Base-by-base conservation (phyloP, 1,140 invertebrate species). In the Drosophila santomea region DNA sequence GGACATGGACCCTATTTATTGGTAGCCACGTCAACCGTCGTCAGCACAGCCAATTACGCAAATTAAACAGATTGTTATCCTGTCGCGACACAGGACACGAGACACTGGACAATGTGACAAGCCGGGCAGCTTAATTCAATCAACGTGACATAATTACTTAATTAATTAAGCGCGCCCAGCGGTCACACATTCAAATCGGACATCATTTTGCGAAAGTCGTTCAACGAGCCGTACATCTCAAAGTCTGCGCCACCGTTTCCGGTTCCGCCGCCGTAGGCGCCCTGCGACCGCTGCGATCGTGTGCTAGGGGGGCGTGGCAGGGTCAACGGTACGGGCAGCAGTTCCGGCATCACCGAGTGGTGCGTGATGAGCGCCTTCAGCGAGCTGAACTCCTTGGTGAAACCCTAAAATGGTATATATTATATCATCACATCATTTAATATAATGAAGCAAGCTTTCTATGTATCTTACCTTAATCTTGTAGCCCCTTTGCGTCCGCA, bases 341-440 rank as follows among this genome's bases (percentile, higher is more conserved):
- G 94, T 94, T 98, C 98, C 23, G 96, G 97, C 97, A 98, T 98
- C 47, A 98, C 97, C 67, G 97, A 98, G 93, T 98, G 97, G 93
- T 98, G 97, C 32, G 97, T 97, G 82, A 99, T 98, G 60, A 99
- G 94, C 1, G 98, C 96, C 12, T 96, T 96, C 62, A 99, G 93
- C 58, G 97, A 97, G 14, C 95, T 94, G 93, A 99, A 99, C 94
- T 99, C 98, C 93, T 99, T 99, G 54, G 97, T 98, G 93, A 99
- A 98, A 48, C 98, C 98, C 98, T 99, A 94, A 4, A 94, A 93
- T 3, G 32, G 14, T 3, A 15, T 15, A n/a, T 0, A 48, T 8
- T n/a, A 6, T 12, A 2, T 6, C 4, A 23, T 25, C 2, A 23
- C 5, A 6, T 5, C 1, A 25, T 23, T 23, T 7, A 6, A 23